Base-by-base conservation (phyloP, 2,888 invertebrate genomes). In the Orthosia cruda region DNA sequence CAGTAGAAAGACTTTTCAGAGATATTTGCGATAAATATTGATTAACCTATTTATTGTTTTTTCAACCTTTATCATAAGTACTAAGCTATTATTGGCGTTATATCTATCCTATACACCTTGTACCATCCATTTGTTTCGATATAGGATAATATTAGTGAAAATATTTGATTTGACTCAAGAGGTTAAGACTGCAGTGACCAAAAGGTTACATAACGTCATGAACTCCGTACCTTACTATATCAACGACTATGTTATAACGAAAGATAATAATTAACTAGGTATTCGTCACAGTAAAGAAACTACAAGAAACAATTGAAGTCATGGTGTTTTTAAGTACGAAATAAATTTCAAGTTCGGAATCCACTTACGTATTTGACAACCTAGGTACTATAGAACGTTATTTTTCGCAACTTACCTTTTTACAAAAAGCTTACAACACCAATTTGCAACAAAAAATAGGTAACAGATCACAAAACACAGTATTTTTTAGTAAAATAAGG, bases 191-290 rank as follows among this genome's bases (percentile, higher is more conserved):
- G 77, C 83, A 90, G 76, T 84, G 89, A 92, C 91, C 90, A 90
- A 93, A 94, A 86, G 77, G 92, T 94, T 94, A 94, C 94, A 94
- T 94, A 94, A 94, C 93, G 15, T 61, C 61, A 81, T 71, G 72
- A 88, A 87, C 66, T 78, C 67, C 57, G 62, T 15, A 50, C 47
- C 32, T 52, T 32, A 45, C 18, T 49, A 12, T 20, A 47, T 5
- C 40, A 69, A 72, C 18, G 26, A 45, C 52, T 50, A 55, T 16
- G 59, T 70, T 54, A 15, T 58, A 55, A 23, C 50, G 20, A 20
- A 32, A 49, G 0, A 0, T 47, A 26, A 18, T 32, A 13, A 61
- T 13, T 15, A 16, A 23, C 18, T 32, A 16, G 3, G 11, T n/a
- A 18, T 3, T 66, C 16, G 7, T 26, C 0, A 11, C 50, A 4